A percentile compares a stretch with the other conserved stretches of the same genome.
These are phyloP conservation scores for Clamator glandarius DNA, from an alignment of 2,797 vertebrate genomes.

Conservation along the genomic window DNA sequence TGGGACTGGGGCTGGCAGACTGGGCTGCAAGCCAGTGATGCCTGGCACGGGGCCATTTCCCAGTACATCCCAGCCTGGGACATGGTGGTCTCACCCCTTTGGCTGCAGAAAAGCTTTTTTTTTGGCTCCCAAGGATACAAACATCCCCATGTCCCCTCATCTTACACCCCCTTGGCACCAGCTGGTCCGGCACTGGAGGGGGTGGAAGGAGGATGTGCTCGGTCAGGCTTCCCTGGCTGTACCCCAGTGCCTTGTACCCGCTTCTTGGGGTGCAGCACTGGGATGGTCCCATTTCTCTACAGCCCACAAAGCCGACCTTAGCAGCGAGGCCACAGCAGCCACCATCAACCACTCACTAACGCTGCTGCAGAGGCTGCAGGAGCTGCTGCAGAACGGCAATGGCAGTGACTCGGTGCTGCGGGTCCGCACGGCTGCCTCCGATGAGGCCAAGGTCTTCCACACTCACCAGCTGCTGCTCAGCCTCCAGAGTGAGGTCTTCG, in stretches of 20 bases:
- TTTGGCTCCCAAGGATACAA: not conserved
- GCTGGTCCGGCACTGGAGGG: not conserved
- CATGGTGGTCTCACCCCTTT: conserved; percentile 38
- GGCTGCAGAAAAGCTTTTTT: not conserved
- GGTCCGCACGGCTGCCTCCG: conserved; percentile 85
- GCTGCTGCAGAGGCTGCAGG: conserved; percentile 89
- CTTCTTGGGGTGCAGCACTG: not conserved
- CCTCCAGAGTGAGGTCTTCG: conserved; percentile 88
- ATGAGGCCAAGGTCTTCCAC: conserved; percentile 92
- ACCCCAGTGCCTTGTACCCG: accelerated
- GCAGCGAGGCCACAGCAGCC: conserved; percentile 75
- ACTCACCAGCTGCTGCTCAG: conserved; percentile 88
- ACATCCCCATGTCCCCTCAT: not conserved
- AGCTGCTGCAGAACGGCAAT: conserved; percentile 85
- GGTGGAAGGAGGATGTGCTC: not conserved
- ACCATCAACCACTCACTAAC: conserved; percentile 92
- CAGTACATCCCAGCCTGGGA: conserved; percentile 18
- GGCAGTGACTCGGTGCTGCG: conserved; percentile 87
- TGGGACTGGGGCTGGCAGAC: not conserved
- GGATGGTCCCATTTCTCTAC: conserved; percentile 22
- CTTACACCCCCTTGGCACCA: not conserved
- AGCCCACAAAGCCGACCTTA: conserved; percentile 80
- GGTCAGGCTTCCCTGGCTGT: not conserved
- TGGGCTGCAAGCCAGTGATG: not conserved
- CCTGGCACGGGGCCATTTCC: conserved; percentile 43